Percentiles rank a stretch among this genome's conserved stretches.
These are phyloP conservation scores for Phalloptychus januarius DNA, from an alignment of 2,797 vertebrate species.

Conservation along the genomic window DNA sequence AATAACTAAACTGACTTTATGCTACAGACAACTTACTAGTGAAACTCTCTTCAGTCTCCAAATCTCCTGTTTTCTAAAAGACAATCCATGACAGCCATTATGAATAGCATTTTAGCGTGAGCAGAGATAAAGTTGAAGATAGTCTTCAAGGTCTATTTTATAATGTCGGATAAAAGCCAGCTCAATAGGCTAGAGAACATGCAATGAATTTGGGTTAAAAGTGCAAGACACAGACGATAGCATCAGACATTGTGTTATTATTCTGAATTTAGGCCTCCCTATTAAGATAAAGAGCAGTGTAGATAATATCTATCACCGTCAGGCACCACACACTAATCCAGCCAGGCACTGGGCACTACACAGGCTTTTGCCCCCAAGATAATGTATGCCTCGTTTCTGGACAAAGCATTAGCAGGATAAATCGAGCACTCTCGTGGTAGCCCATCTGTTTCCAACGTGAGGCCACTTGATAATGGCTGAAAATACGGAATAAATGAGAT, in stretches of 20 bases:
- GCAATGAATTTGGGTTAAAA: constrained; percentile 8
- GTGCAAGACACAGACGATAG: constrained; percentile 18
- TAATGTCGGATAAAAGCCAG: neutral
- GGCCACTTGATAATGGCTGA: constrained; percentile 45
- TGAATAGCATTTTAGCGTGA: neutral
- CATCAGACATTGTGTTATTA: constrained; percentile 10
- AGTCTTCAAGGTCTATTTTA: neutral
- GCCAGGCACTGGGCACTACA: constrained; percentile 34
- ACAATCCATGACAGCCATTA: neutral
- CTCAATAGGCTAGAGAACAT: neutral
- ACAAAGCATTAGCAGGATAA: constrained; percentile 47
- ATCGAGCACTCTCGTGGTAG: constrained; percentile 29
- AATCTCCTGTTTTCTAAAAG: neutral
- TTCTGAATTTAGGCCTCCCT: constrained; percentile 8
- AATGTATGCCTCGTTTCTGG: constrained; percentile 51
- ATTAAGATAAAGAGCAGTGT: constrained; percentile 58
- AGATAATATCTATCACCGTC: constrained; percentile 41
- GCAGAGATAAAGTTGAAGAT: constrained; percentile 9
- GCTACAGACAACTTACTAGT: constrained; percentile 2
- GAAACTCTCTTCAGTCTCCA: neutral
- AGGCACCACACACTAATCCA: constrained; percentile 37
- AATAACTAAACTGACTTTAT: neutral
- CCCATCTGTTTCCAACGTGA: constrained; percentile 50
- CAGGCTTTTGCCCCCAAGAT: constrained; percentile 41
- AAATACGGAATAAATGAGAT: constrained; percentile 44